These are phyloP conservation scores for Melanotaenia nigrans DNA, from an alignment of 2,797 vertebrate species.

Conservation along the genomic window DNA sequence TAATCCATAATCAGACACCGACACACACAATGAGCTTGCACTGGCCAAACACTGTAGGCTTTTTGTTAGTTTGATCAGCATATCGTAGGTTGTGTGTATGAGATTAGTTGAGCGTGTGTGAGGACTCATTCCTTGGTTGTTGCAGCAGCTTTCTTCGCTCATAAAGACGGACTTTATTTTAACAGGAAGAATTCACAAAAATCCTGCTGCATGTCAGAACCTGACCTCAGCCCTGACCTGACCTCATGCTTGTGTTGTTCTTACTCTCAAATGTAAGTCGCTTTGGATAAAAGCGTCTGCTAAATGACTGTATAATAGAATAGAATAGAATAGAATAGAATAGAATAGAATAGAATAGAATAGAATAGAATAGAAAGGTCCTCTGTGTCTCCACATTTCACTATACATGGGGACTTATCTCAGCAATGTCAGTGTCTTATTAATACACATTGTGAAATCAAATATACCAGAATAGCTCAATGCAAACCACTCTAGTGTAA, in stretches of 20 bases:
- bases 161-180: not conserved
- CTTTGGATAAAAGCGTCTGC: no score
- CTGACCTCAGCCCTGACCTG: no score
- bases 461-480: not conserved
- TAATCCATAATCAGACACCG: conserved; percentile 50
- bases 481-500: not conserved
- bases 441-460: not conserved
- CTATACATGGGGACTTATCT: not conserved
- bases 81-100: not conserved
- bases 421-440: not conserved
- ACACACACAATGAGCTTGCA: conserved; percentile 25
- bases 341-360: no score
- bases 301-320: no score
- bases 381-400: not conserved
- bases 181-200: not conserved
- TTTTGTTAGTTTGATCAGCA: conserved; percentile 27
- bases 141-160: not conserved
- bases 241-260: no score
- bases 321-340: no score
- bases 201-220: not conserved
- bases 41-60: conserved; percentile 15
- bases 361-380: no score
- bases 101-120: not conserved
- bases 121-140: not conserved
- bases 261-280: no score